A percentile compares a stretch with the other conserved stretches of the same genome.
Conservation (phyloP, 2,888 invertebrate species). For the Chrysina gloriosa region DNA sequence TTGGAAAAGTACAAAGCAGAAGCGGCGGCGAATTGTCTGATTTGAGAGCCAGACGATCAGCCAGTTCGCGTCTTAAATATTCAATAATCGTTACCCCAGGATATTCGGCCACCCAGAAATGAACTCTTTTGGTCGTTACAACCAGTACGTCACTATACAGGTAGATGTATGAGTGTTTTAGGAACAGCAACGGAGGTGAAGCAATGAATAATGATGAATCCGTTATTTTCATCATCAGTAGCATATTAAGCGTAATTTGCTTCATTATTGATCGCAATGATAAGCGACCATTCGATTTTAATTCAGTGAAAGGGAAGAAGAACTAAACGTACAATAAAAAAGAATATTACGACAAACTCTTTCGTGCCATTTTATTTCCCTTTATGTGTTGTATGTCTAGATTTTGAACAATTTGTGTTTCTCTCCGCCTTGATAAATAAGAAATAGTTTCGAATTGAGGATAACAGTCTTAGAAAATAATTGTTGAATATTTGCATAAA, state of each 20-base stretch:
- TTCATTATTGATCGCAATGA: not conserved
- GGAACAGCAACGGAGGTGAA: not conserved
- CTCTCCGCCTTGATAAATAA: too few relatives aligned
- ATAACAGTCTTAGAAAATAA: too few relatives aligned
- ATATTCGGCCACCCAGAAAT: constrained; percentile 29
- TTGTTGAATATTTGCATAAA: too few relatives aligned
- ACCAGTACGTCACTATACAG: not conserved
- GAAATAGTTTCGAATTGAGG: too few relatives aligned
- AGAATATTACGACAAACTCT: too few relatives aligned
- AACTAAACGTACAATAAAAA: too few relatives aligned
- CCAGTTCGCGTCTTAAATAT: constrained; percentile 31
- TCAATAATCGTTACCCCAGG: constrained; percentile 34
- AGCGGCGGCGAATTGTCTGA: constrained; percentile 24
- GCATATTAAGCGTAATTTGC: constrained; percentile 12
- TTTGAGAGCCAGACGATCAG: constrained; percentile 11
- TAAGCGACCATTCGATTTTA: too few relatives aligned
- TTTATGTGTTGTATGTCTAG: too few relatives aligned
- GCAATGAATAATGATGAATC: constrained; percentile 4
- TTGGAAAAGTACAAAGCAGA: constrained; percentile 23
- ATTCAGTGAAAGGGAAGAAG: too few relatives aligned
- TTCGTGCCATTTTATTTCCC: too few relatives aligned
- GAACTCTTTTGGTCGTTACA: not conserved
- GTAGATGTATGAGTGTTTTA: not conserved
- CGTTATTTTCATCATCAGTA: not conserved
- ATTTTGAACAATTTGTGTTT: too few relatives aligned